These are phyloP conservation scores for Aphidius colemani DNA, from an alignment of 2,888 invertebrate genomes.

Conservation along the genomic window DNA sequence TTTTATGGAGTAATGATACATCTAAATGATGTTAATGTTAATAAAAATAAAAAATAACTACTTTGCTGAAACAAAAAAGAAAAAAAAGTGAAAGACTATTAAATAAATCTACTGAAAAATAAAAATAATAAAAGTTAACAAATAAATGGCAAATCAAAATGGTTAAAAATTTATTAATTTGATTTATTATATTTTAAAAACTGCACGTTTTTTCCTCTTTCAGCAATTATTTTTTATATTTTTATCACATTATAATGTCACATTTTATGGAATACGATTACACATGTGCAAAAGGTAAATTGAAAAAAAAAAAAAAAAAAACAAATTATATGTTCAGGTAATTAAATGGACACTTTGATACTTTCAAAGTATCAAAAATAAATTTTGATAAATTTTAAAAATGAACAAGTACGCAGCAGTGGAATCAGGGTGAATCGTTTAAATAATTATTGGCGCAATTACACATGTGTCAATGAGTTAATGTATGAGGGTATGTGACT, in stretches of 20 bases:
- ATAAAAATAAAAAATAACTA: slow-evolving; percentile 36
- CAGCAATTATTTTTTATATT: slow-evolving; percentile 8
- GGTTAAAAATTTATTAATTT: slow-evolving; percentile 26
- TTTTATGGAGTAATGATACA: slow-evolving; percentile 50
- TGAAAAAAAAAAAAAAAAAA: too few relatives aligned
- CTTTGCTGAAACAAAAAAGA: slow-evolving; percentile 36
- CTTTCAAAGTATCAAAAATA: slow-evolving; percentile 1
- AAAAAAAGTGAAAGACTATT: slow-evolving; percentile 20
- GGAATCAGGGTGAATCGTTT: neutral
- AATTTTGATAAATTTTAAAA: neutral
- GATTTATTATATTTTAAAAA: slow-evolving; percentile 9
- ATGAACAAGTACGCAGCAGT: slow-evolving; percentile 9
- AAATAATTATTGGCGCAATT: too few relatives aligned
- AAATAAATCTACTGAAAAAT: neutral
- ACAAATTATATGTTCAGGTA: too few relatives aligned
- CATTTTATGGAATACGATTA: slow-evolving; percentile 50
- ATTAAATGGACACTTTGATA: neutral
- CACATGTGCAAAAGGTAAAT: slow-evolving; percentile 30
- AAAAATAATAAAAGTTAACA: slow-evolving; percentile 4
- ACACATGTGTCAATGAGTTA: too few relatives aligned
- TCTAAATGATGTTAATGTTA: slow-evolving; percentile 37
- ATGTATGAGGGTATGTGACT: neutral
- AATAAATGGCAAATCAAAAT: slow-evolving; percentile 30
- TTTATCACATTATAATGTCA: slow-evolving; percentile 52
- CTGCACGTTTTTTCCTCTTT: slow-evolving; percentile 1